Evolutionary conservation across 2,797 vertebrate species (phyloP).

Genomic region (Pelodytes ibericus): DNA sequence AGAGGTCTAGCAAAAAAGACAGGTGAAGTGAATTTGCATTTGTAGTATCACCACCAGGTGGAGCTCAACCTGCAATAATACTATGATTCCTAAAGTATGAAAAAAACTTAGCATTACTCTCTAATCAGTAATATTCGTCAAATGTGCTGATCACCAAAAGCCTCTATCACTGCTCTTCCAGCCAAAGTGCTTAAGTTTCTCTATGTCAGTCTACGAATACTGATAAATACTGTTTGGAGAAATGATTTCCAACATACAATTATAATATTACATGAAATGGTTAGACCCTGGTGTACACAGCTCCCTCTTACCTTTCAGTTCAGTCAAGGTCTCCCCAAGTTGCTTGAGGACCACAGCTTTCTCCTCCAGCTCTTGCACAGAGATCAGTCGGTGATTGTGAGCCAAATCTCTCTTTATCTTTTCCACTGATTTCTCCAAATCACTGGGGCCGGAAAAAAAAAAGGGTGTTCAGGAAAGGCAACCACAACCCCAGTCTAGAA

Average conservation of each 20-base stretch:
- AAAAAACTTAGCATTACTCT: too few relatives aligned
- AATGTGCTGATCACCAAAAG: too few relatives aligned
- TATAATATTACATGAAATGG: neutral
- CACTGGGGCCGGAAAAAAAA: constrained; percentile 72
- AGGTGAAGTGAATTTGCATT: neutral
- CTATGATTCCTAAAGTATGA: neutral
- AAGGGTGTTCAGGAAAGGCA: neutral
- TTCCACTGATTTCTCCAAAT: constrained; percentile 95
- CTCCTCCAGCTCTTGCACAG: constrained; percentile 92
- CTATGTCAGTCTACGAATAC: too few relatives aligned
- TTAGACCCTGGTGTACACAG: neutral
- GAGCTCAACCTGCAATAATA: neutral
- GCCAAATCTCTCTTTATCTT: constrained; percentile 92
- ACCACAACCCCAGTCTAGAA: too few relatives aligned
- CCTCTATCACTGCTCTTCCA: too few relatives aligned
- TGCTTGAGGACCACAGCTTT: constrained; percentile 88
- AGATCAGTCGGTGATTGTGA: constrained; percentile 87
- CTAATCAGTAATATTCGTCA: too few relatives aligned
- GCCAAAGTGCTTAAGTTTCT: too few relatives aligned
- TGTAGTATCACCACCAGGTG: neutral
- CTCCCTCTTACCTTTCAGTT: constrained; percentile 88
- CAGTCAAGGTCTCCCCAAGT: constrained; percentile 93
- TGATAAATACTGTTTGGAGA: too few relatives aligned
- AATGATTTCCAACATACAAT: neutral
- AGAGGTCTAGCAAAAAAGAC: too few relatives aligned